Evolutionary conservation across 2,797 vertebrate genomes (phyloP), one percentile per base, ranked within the genome.

Genomic region (Craterocephalus amniculus): DNA sequence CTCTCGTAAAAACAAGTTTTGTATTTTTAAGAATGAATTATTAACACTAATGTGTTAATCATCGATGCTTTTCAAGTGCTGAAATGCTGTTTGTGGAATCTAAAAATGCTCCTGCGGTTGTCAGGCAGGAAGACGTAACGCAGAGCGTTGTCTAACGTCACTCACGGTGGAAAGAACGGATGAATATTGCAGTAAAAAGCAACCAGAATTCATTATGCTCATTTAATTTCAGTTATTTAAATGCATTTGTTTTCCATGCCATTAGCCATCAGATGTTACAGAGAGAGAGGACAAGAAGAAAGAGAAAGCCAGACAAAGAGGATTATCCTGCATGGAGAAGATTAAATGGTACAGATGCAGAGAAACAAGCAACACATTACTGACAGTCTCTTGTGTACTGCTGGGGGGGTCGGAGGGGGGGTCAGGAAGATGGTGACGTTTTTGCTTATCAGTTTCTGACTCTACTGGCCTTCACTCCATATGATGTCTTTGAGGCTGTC

Each of bases 401-500:
- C n/a, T n/a, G 0, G n/a, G 45, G 45, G 45, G 43, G 40, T 38
- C 16, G 14, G 5, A 64, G 12, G 22, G 26, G 68, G 40, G 70
- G 66, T 84, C 45, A 18, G 16, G 38, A 36, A 27, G 14, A 74
- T 34, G 26, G 26, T 51, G 65, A 76, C 4, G 24, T 55, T 27
- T 34, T 34, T 52, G 62, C 58, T 78, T 67, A 72, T 86, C 74
- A 52, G 59, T 83, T 69, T 72, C 71, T 57, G 51, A 38, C 40
- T 40, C 48, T 12, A 54, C 57, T 31, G 51, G 70, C 63, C 55
- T 51, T 57, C 34, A n/a, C 51, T 35, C 22, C 13, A 31, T 1
- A 27, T 78, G 72, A 83, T 84, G 82, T 87, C 84, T 87, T 10
- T 4, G 27, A 32, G 32, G 61, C 70, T 31, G 83, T 88, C 81